These are phyloP conservation scores for Oreonectes daqikongensis DNA, from an alignment of 2,797 vertebrate genomes.

Conservation along the genomic window DNA sequence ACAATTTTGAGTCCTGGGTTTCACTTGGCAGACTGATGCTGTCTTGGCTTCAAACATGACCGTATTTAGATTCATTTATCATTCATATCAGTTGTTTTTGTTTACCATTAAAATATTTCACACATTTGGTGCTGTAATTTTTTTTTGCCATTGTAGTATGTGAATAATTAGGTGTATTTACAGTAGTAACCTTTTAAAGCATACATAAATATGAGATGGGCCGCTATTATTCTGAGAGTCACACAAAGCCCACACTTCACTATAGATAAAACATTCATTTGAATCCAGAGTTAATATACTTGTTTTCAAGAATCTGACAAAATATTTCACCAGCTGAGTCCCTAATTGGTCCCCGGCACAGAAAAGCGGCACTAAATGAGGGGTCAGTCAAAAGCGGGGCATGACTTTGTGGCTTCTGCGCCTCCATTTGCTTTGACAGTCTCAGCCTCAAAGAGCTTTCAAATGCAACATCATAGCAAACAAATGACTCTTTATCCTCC, in stretches of 20 bases:
- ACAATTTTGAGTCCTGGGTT: neutral
- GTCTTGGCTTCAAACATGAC: neutral
- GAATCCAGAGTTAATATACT: slow-evolving; percentile 61
- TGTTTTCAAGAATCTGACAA: slow-evolving; percentile 93
- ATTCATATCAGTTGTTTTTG: too few species aligned
- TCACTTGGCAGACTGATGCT: neutral
- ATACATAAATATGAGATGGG: neutral
- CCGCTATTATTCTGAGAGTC: neutral
- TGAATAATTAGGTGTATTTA: slow-evolving; percentile 13
- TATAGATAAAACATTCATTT: slow-evolving; percentile 48
- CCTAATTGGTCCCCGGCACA: slow-evolving; percentile 85
- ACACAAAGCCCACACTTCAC: slow-evolving; percentile 13
- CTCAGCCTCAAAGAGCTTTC: slow-evolving; percentile 86
- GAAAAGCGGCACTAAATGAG: slow-evolving; percentile 88
- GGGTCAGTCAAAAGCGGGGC: slow-evolving; percentile 87
- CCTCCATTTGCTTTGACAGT: slow-evolving; percentile 89
- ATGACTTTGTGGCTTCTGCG: slow-evolving; percentile 88
- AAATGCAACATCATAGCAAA: slow-evolving; percentile 95
- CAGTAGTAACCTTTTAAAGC: neutral
- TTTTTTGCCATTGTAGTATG: neutral
- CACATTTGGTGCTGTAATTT: neutral
- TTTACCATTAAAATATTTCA: too few species aligned
- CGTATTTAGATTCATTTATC: too few species aligned
- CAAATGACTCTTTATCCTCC: slow-evolving; percentile 97
- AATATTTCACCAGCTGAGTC: slow-evolving; percentile 83